Evolutionary conservation across 2,888 invertebrate genomes (phyloP), one percentile per base, ranked within the genome.

Genomic region (Dyspetes luteomarginatus): DNA sequence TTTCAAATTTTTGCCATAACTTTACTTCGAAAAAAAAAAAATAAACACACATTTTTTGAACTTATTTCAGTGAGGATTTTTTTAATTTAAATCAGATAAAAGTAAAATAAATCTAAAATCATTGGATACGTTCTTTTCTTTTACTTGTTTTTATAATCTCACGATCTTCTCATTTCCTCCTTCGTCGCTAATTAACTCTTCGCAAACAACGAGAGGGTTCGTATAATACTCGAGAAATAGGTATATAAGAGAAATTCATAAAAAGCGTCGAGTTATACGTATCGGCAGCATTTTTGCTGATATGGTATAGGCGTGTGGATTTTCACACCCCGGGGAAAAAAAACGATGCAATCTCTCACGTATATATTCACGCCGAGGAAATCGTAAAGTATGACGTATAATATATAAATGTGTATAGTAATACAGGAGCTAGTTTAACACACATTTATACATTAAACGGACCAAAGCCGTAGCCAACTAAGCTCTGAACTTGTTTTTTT

Each of bases 311-410:
- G 45, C 78, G 69, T 69, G 58, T 74, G 58, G 30, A 67, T 81
- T 81, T 60, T 78, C 81, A 78, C 74, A 65, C 75, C 76, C 50
- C 28, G 28, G 15, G 9, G 72, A 45, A 56, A 62, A 30, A 68
- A 43, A 28, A 41, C 71, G 82, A 83, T 81, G 75, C 62, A 72
- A 83, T 83, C 83, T 73, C 48, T 28, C 9, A 48, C 36, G 43
- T 7, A 24, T 41, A 30, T 28, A 24, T 36, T 19, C 43, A 43
- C 67, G 28, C 65, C 68, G 65, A 73, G 83, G 78, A 81, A 83
- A 83, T 83, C 81, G 75, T 81, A 60, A 76, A 81, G 50, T 77
- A 62, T 73, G 68, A 71, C 81, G 67, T 74, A 28, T 75, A 65
- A 74, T 71, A 60, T 69, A 55, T 65, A 48, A 26, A 60, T 2